phyloP scores from a whole-genome alignment of 2,797 vertebrate species.

The Euphonia xanthogaster region DNA sequence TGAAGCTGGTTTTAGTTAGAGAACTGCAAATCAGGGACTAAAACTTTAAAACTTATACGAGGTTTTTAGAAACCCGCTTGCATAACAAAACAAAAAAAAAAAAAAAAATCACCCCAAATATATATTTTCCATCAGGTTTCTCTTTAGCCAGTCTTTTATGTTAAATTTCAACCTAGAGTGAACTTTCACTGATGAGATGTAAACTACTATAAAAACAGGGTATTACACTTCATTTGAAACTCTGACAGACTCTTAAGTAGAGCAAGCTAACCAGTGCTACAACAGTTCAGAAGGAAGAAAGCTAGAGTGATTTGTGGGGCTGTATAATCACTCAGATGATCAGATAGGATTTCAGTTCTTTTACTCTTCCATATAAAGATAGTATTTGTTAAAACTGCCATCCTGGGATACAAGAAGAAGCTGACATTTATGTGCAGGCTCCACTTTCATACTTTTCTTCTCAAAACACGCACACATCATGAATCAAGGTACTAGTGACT shows the following conservation, averaged over 20 bases:
- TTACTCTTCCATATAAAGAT: conserved; percentile 61
- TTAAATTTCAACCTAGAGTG: conserved; percentile 55
- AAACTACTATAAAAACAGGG: conserved; percentile 34
- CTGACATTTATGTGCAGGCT: not conserved
- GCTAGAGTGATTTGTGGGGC: conserved; percentile 36
- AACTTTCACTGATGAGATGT: conserved; percentile 40
- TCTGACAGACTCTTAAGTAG: not conserved
- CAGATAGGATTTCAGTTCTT: conserved; percentile 33
- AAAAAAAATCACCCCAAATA: not conserved
- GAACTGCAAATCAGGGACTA: conserved; percentile 9
- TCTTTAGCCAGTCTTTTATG: conserved; percentile 20
- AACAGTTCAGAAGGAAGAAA: not conserved
- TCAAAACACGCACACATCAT: not conserved
- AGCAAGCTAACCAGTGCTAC: not conserved
- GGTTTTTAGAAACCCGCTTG: conserved; percentile 44
- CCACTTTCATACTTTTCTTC: not conserved
- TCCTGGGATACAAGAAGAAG: conserved; percentile 38
- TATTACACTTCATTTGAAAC: conserved; percentile 25
- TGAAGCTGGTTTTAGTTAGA: conserved; percentile 20
- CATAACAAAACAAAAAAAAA: not conserved
- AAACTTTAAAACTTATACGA: conserved; percentile 44
- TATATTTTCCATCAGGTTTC: conserved; percentile 55
- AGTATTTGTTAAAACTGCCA: conserved; percentile 51
- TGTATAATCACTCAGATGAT: conserved; percentile 50
- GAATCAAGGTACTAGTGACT: conserved; percentile 22